phyloP scores from a whole-genome alignment of 2,113 vertebrate species.

The Gallinago jamesoni region DNA sequence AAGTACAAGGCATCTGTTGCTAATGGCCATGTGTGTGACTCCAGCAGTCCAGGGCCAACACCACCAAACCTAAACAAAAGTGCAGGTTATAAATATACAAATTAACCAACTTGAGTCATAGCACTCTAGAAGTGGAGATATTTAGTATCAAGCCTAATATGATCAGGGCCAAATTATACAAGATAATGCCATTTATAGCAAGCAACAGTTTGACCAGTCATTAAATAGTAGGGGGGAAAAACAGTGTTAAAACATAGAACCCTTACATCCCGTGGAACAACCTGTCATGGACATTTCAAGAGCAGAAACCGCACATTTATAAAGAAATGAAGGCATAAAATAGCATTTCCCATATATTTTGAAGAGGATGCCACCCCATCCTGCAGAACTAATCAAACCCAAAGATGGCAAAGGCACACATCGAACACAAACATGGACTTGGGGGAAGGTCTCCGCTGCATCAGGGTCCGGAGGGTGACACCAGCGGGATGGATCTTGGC shows the following conservation, averaged over 20 bases:
- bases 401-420: neutral
- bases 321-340: neutral
- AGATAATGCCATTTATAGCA: neutral
- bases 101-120: neutral
- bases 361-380: neutral
- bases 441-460: neutral
- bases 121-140: neutral
- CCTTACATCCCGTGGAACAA: neutral
- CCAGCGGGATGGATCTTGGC: neutral
- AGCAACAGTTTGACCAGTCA: neutral
- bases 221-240: neutral
- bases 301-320: neutral
- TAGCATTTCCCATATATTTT: neutral
- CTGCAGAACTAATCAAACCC: neutral
- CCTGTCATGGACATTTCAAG: neutral
- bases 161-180: neutral
- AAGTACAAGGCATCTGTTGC: neutral
- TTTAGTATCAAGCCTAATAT: neutral
- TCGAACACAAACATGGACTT: fast-evolving
- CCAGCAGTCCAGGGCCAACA: neutral
- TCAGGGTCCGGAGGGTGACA: neutral
- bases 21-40: fast-evolving
- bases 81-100: neutral
- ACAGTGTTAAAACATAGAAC: neutral
- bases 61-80: neutral